Percentiles rank a stretch among this genome's conserved stretches.
Conservation (phyloP, 1,140 invertebrate genomes). For the Cydia strobilella region DNA sequence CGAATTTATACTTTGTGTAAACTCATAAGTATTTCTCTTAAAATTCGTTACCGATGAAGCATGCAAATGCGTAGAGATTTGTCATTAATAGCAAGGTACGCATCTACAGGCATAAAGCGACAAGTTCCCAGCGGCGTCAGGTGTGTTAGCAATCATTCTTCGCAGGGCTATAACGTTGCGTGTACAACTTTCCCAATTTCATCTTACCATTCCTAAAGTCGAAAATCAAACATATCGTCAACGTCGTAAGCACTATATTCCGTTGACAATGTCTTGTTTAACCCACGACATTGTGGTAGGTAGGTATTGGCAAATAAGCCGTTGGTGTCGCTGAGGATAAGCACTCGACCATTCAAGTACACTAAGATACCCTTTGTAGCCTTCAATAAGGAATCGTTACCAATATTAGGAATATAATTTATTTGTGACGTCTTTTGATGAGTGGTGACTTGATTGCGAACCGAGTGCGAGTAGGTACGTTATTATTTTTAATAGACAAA, state of each 20-base stretch:
- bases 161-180: constrained; percentile 25
- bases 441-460: not conserved
- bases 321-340: constrained; percentile 20
- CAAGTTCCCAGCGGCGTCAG: constrained; percentile 14
- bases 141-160: constrained; percentile 25
- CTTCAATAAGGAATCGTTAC: not conserved
- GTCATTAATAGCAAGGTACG: constrained; percentile 15
- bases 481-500: too few species aligned
- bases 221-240: not conserved
- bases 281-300: not conserved
- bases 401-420: constrained; percentile 13
- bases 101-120: not conserved
- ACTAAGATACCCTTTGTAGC: constrained; percentile 14
- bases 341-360: constrained; percentile 4
- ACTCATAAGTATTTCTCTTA: not conserved
- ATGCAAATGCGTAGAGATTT: constrained; percentile 1
- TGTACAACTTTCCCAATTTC: constrained; percentile 6
- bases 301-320: constrained; percentile 18
- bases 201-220: not conserved
- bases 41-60: constrained; percentile 5
- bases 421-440: not conserved
- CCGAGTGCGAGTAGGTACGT: not conserved
- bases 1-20: not conserved
- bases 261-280: not conserved
- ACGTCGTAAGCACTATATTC: not conserved